phyloP scores from a whole-genome alignment of 2,113 vertebrate genomes.

The Naja naja region DNA sequence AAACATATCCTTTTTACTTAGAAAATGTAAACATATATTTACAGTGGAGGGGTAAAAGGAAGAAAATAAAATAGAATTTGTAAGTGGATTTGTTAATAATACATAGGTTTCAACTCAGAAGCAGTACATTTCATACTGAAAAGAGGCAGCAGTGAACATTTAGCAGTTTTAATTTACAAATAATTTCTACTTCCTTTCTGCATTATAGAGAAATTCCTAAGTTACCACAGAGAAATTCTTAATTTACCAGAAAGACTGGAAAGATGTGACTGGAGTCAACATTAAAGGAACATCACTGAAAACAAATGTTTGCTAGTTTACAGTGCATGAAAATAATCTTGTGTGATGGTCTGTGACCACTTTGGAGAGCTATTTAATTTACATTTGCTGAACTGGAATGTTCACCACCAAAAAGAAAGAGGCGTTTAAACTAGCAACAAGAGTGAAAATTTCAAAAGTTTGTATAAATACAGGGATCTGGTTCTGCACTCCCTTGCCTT shows the following conservation, averaged over 20 bases:
- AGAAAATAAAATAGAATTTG: not conserved
- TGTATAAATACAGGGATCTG: not conserved
- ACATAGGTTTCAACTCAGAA: not conserved
- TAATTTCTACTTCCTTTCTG: not conserved
- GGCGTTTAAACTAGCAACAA: not conserved
- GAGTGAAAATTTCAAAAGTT: slow-evolving; percentile 1
- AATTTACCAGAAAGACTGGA: not conserved
- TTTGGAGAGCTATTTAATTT: slow-evolving; percentile 1
- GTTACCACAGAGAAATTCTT: not conserved
- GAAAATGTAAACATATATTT: not conserved
- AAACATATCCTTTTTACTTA: not conserved
- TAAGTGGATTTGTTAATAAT: not conserved
- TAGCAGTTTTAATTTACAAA: not conserved
- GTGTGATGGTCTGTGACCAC: slow-evolving; percentile 7
- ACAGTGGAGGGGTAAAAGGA: not conserved
- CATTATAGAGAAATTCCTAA: not conserved
- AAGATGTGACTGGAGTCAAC: not conserved
- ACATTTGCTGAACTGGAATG: not conserved
- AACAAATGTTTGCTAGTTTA: slow-evolving; percentile 6
- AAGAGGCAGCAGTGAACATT: not conserved
- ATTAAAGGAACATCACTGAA: not conserved
- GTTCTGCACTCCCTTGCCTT: not conserved
- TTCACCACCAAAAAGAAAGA: not conserved
- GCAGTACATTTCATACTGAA: not conserved
- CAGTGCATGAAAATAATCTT: slow-evolving; percentile 1